phyloP scores from a whole-genome alignment of 2,797 vertebrate genomes.

The Fundulus diaphanus region DNA sequence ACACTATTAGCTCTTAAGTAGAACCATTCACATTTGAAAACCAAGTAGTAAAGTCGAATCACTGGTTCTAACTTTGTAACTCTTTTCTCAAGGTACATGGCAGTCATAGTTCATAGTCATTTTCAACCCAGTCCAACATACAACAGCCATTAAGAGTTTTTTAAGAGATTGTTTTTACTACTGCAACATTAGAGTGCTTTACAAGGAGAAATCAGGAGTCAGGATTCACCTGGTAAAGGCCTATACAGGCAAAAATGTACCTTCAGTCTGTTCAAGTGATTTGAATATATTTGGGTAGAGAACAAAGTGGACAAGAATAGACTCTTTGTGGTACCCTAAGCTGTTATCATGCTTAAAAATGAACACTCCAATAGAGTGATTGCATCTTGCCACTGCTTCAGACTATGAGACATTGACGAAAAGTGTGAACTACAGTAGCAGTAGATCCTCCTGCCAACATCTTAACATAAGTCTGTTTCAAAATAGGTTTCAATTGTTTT shows the following conservation, averaged over 20 bases:
- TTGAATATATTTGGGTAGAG: background rate
- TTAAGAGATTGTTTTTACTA: background rate
- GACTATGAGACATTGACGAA: background rate
- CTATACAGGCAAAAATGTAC: background rate
- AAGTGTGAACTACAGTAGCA: background rate
- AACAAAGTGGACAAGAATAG: background rate
- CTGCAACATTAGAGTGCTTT: background rate
- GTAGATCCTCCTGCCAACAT: background rate
- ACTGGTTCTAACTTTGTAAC: background rate
- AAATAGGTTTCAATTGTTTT: constrained; percentile 1
- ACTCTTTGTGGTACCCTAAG: background rate
- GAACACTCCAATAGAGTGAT: background rate
- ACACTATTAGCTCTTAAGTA: no score
- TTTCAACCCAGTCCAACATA: background rate
- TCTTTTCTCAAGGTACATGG: background rate
- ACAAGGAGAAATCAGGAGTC: background rate
- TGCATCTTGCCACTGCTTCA: background rate
- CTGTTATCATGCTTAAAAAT: background rate
- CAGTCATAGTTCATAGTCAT: background rate
- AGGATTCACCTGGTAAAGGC: background rate
- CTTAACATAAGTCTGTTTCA: background rate
- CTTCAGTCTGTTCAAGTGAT: background rate
- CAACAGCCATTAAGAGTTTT: background rate
- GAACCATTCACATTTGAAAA: no score
- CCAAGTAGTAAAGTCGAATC: no score